Percentiles rank a stretch among this genome's conserved stretches.
These are phyloP conservation scores for Malurus splendens DNA, from an alignment of 2,797 vertebrate genomes.

Conservation along the genomic window DNA sequence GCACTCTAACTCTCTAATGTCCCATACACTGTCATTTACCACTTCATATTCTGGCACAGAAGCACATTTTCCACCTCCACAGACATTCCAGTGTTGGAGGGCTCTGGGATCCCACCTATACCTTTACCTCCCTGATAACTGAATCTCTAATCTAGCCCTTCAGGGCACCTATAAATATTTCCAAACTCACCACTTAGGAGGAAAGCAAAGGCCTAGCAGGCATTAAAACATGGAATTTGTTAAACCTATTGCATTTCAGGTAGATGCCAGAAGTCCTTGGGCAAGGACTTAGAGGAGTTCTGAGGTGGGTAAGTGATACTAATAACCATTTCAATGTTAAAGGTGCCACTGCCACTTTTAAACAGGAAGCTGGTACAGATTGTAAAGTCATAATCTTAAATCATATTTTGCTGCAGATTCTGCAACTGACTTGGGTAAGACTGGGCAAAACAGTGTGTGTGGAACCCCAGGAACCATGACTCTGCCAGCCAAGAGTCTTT, in stretches of 20 bases:
- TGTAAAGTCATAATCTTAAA: background rate
- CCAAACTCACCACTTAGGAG: background rate
- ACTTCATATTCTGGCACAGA: background rate
- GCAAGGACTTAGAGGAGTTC: background rate
- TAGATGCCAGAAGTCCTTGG: background rate
- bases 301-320: background rate
- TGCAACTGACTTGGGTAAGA: background rate
- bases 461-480: background rate
- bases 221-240: background rate
- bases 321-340: background rate
- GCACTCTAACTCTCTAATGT: background rate
- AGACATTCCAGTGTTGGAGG: background rate
- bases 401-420: background rate
- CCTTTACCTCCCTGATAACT: background rate
- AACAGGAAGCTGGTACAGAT: background rate
- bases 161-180: background rate
- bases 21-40: background rate
- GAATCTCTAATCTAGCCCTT: background rate
- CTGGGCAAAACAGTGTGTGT: background rate
- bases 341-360: background rate
- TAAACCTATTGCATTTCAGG: background rate
- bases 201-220: background rate
- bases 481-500: background rate
- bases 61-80: background rate
- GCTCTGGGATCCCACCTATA: background rate